These are phyloP conservation scores for Aradophagus sp. DNA, from an alignment of 1,140 invertebrate species.

Conservation along the genomic window DNA sequence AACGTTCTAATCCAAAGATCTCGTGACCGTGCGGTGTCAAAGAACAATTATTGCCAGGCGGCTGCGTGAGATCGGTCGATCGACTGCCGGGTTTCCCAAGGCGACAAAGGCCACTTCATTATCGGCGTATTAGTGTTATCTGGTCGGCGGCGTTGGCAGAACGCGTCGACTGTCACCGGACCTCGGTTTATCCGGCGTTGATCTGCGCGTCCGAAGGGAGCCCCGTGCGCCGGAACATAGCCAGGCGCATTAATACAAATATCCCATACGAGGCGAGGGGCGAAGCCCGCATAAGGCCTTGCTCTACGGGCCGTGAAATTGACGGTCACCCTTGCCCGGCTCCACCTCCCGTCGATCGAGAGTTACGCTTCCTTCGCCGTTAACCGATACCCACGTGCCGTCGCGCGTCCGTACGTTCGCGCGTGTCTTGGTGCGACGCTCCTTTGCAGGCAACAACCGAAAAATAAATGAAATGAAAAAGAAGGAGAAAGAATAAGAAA, in stretches of 20 bases:
- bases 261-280: constrained; percentile 37
- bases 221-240: constrained; percentile 24
- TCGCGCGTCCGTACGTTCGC: constrained; percentile 32
- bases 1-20: neutral
- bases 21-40: constrained; percentile 15
- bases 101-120: constrained; percentile 55
- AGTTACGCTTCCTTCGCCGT: constrained; percentile 44
- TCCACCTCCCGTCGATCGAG: constrained; percentile 36
- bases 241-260: constrained; percentile 56
- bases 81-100: constrained; percentile 12
- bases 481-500: no score
- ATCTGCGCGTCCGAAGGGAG: constrained; percentile 31
- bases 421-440: constrained; percentile 16
- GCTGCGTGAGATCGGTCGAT: constrained; percentile 27
- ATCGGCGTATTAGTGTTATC: constrained; percentile 58
- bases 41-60: constrained; percentile 26
- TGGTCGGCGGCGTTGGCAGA: constrained; percentile 15
- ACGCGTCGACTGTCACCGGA: constrained; percentile 42
- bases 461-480: no score
- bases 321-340: constrained; percentile 53
- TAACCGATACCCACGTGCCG: constrained; percentile 53
- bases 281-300: constrained; percentile 47
- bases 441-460: constrained; percentile 2
- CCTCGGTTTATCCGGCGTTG: constrained; percentile 35
- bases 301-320: constrained; percentile 59